These are phyloP conservation scores for Siniperca knerii DNA, from an alignment of 2,113 vertebrate genomes.

Conservation along the genomic window DNA sequence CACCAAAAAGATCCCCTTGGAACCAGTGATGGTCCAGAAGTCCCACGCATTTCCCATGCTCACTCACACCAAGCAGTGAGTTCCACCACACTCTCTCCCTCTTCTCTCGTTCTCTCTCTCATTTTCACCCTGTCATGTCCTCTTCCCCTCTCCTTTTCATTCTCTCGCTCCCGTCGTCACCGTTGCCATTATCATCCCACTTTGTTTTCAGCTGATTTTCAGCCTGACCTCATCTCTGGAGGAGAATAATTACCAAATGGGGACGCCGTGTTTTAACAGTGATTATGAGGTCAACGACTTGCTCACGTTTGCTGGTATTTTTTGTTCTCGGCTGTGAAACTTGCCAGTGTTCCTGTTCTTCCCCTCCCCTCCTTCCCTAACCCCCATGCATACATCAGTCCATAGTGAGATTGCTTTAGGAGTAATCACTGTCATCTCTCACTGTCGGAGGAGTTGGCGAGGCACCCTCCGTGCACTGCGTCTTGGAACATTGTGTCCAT, in stretches of 20 bases:
- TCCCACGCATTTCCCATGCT: slow-evolving; percentile 87
- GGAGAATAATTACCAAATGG: slow-evolving; percentile 80
- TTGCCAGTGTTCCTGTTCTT: slow-evolving; percentile 44
- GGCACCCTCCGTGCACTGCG: slow-evolving; percentile 42
- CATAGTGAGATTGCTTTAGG: slow-evolving; percentile 61
- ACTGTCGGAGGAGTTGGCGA: slow-evolving; percentile 66
- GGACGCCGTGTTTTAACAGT: slow-evolving; percentile 78
- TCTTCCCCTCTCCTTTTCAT: slow-evolving; percentile 67
- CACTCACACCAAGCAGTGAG: slow-evolving; percentile 82
- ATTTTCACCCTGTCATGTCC: slow-evolving; percentile 66
- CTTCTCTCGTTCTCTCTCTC: slow-evolving; percentile 41
- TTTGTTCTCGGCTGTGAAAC: slow-evolving; percentile 59
- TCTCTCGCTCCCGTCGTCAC: slow-evolving; percentile 58
- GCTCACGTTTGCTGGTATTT: slow-evolving; percentile 70
- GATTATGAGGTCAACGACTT: slow-evolving; percentile 72
- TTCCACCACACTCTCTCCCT: slow-evolving; percentile 71
- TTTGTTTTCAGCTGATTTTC: slow-evolving; percentile 80
- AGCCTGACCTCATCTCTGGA: slow-evolving; percentile 79
- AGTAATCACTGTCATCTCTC: slow-evolving; percentile 68
- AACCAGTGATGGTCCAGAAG: slow-evolving; percentile 73
- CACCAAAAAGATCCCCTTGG: slow-evolving; percentile 70
- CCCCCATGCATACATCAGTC: slow-evolving; percentile 54
- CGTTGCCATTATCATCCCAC: slow-evolving; percentile 70
- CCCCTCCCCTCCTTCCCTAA: slow-evolving; percentile 12
- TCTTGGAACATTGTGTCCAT: slow-evolving; percentile 75